Percentiles rank a stretch among this genome's conserved stretches.
Evolutionary conservation across 2,888 invertebrate species (phyloP).

Genomic region (Polylopha cassiicola): DNA sequence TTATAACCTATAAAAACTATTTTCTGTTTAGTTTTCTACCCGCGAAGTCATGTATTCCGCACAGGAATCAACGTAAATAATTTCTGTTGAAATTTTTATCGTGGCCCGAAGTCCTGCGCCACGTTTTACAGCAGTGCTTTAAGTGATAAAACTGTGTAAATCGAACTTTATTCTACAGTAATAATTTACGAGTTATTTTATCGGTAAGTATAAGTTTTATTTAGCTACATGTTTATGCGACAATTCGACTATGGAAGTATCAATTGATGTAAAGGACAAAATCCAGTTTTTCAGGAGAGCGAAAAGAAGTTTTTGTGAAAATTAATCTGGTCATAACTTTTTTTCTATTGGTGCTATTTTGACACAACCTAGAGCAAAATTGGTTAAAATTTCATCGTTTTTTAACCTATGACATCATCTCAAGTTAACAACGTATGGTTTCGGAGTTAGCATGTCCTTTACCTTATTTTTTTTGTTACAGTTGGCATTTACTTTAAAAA

Average conservation of each 20-base stretch:
- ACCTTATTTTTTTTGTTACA: too few species aligned
- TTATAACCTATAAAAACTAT: constrained; percentile 55
- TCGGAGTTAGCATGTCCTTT: too few species aligned
- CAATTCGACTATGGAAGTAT: constrained; percentile 33
- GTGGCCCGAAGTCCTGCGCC: constrained; percentile 35
- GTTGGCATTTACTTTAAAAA: too few species aligned
- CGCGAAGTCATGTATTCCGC: constrained; percentile 60
- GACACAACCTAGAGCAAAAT: too few species aligned
- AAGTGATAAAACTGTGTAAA: constrained; percentile 49
- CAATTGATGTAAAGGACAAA: too few species aligned
- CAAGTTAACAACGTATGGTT: too few species aligned
- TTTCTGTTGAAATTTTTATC: constrained; percentile 35
- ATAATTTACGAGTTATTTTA: constrained; percentile 30
- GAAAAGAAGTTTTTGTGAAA: too few species aligned
- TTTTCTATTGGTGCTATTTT: too few species aligned
- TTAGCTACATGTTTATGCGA: constrained; percentile 31
- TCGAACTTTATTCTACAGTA: constrained; percentile 19
- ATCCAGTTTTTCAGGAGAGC: too few species aligned
- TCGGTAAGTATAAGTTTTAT: constrained; percentile 46
- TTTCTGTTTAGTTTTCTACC: constrained; percentile 65
- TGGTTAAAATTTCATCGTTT: too few species aligned
- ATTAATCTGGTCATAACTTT: too few species aligned
- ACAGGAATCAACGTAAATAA: constrained; percentile 45
- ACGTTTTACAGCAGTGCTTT: constrained; percentile 50
- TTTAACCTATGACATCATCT: too few species aligned